These are phyloP conservation scores for Neelides folsomi DNA, from an alignment of 2,888 invertebrate species.

Conservation along the genomic window DNA sequence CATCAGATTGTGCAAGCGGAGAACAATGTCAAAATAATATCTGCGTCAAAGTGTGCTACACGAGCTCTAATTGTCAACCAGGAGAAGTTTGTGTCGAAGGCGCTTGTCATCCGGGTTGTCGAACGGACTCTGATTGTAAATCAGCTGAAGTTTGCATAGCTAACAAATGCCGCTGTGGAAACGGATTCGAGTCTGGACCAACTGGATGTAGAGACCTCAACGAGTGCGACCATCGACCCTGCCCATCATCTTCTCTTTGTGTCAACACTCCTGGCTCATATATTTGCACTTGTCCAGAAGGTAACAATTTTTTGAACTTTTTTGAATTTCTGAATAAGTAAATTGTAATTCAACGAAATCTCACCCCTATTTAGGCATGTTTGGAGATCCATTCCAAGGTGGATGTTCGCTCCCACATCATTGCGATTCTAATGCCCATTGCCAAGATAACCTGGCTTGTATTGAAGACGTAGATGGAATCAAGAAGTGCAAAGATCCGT, in stretches of 20 bases:
- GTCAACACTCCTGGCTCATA: conserved; percentile 67
- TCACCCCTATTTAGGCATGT: conserved; percentile 19
- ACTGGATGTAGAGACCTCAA: conserved; percentile 68
- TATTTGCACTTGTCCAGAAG: conserved; percentile 62
- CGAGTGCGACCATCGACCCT: conserved; percentile 64
- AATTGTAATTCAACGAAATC: background rate
- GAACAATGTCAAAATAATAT: conserved; percentile 63
- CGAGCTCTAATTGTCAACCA: conserved; percentile 75
- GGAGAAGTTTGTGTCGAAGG: conserved; percentile 77
- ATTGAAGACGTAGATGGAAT: conserved; percentile 37
- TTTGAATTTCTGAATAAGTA: conserved; percentile 11
- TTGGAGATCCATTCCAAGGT: conserved; percentile 43
- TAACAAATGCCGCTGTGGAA: conserved; percentile 65
- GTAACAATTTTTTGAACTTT: conserved; percentile 39
- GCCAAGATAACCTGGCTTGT: conserved; percentile 61
- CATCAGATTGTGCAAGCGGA: conserved; percentile 59
- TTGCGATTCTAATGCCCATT: conserved; percentile 59
- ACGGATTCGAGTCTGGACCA: conserved; percentile 58
- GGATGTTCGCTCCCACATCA: conserved; percentile 66
- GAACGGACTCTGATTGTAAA: conserved; percentile 61
- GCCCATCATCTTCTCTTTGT: conserved; percentile 67
- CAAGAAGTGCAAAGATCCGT: conserved; percentile 64
- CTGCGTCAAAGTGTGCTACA: conserved; percentile 74
- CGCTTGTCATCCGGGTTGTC: conserved; percentile 69
- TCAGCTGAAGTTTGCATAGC: conserved; percentile 61